Base-by-base conservation (phyloP, 2,797 vertebrate species). In the Falco peregrinus region DNA sequence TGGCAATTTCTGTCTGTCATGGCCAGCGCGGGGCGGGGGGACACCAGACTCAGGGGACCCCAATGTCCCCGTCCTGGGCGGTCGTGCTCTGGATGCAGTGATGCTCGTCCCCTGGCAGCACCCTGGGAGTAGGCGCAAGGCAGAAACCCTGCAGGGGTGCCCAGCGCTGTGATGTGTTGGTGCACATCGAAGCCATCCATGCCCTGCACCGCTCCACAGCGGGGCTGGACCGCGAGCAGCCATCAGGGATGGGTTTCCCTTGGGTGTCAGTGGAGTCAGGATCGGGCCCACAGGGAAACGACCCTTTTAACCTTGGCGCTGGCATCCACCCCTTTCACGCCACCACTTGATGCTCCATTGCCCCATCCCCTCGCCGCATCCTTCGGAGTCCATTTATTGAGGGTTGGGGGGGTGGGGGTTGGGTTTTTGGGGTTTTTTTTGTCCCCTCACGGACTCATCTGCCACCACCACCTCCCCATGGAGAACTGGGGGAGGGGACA, bases 71-170 rank as follows among this genome's bases (percentile, higher is more conserved):
- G 2, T 31, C 64, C 50, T 13, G 22, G 4, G 7, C 1, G 3
- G 19, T 2, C 13, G 0, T 2, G 8, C 2, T 21, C 43, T 4
- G 68, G 19, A 21, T 0, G 14, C 43, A 2, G 56, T 3, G 2
- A 1, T 2, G 67, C 16, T 45, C 5, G 0, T 18, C 8, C 18
- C n/a, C 33, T 3, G 0, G 2, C 1, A 26, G 63, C 18, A 9
- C 45, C 63, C 21, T 1, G 21, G 53, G 9, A 10, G 7, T 11
- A 39, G 26, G 19, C 10, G 4, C 1, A 0, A 64, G 9, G 3
- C 7, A 15, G 3, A 2, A 69, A 17, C 3, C 17, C 19, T 35
- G 10, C 41, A 5, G 26, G 41, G 61, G 4, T 12, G 14, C 67
- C 25, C 81, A 9, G 57, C 4, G 33, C 48, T 2, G 11, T 29